Evolutionary conservation across 2,888 invertebrate species (phyloP).

Genomic region (Volucella zonaria): DNA sequence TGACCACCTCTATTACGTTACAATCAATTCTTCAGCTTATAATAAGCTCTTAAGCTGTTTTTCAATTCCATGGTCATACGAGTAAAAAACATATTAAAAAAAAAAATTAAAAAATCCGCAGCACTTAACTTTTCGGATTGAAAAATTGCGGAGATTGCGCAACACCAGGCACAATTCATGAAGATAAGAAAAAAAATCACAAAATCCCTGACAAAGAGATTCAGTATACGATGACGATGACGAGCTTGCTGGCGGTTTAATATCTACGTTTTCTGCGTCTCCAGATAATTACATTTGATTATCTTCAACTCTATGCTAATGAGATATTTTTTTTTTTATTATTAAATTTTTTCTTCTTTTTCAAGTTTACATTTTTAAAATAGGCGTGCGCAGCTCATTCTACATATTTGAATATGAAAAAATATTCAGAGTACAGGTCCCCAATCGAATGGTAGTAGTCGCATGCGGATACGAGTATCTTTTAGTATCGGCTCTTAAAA

Average conservation of each 20-base stretch:
- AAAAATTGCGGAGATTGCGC: constrained; percentile 7
- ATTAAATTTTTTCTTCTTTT: background rate
- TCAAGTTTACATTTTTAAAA: background rate
- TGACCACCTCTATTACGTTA: background rate
- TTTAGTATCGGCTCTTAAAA: background rate
- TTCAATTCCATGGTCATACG: constrained; percentile 28
- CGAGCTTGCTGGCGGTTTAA: background rate
- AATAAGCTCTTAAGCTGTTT: constrained; percentile 8
- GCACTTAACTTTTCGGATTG: constrained; percentile 6
- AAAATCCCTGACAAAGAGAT: constrained; percentile 28
- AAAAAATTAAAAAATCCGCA: background rate
- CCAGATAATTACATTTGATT: constrained; percentile 30
- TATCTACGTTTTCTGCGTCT: background rate
- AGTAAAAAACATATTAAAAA: background rate
- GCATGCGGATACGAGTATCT: background rate
- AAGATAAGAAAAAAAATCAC: background rate
- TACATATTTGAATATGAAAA: background rate
- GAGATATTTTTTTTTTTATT: constrained; percentile 1
- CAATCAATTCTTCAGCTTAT: background rate
- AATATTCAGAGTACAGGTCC: constrained; percentile 10
- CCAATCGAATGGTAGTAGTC: background rate
- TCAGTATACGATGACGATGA: constrained; percentile 21
- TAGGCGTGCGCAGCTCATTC: constrained; percentile 26
- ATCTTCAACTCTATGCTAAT: constrained; percentile 46
- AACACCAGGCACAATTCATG: background rate